These are phyloP conservation scores for Nerophis lumbriciformis DNA, from an alignment of 2,113 vertebrate species.

Conservation along the genomic window DNA sequence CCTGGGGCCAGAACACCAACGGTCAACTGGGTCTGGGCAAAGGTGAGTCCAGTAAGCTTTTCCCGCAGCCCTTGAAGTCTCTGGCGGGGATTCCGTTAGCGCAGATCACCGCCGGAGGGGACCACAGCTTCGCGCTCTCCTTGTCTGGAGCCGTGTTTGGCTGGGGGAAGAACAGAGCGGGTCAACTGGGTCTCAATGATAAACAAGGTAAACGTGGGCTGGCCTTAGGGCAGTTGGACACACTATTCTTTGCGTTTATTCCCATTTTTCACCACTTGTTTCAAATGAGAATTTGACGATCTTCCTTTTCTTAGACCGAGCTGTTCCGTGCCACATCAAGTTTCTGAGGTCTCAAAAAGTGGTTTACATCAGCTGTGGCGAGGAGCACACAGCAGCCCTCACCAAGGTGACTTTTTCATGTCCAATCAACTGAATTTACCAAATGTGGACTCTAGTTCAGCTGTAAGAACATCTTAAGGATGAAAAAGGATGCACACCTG, in stretches of 20 bases:
- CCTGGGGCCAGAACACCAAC: slow-evolving; percentile 80
- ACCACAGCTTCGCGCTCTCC: slow-evolving; percentile 82
- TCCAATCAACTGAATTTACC: no score
- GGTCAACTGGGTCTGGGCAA: slow-evolving; percentile 85
- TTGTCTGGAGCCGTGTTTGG: slow-evolving; percentile 85
- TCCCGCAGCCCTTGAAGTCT: slow-evolving; percentile 73
- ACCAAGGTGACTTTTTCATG: slow-evolving; percentile 80
- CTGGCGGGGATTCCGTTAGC: slow-evolving; percentile 80
- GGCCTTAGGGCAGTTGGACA: no score
- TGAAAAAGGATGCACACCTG: no score
- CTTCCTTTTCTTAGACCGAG: slow-evolving; percentile 75
- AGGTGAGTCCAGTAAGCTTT: slow-evolving; percentile 33
- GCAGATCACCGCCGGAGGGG: slow-evolving; percentile 83
- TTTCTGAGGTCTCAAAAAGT: slow-evolving; percentile 91
- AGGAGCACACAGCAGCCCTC: slow-evolving; percentile 86
- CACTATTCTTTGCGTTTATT: neutral
- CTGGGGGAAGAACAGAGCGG: slow-evolving; percentile 87
- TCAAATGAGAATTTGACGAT: neutral
- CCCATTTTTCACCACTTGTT: neutral
- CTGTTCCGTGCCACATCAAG: slow-evolving; percentile 94
- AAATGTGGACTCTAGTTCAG: no score
- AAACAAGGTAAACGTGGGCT: slow-evolving; percentile 65
- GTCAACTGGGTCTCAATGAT: slow-evolving; percentile 89
- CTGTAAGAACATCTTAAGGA: no score
- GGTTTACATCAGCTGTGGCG: slow-evolving; percentile 93